A percentile compares a stretch with the other conserved stretches of the same genome.
Evolutionary conservation across 2,113 vertebrate genomes (phyloP).

Genomic region (Aphyosemion australe): DNA sequence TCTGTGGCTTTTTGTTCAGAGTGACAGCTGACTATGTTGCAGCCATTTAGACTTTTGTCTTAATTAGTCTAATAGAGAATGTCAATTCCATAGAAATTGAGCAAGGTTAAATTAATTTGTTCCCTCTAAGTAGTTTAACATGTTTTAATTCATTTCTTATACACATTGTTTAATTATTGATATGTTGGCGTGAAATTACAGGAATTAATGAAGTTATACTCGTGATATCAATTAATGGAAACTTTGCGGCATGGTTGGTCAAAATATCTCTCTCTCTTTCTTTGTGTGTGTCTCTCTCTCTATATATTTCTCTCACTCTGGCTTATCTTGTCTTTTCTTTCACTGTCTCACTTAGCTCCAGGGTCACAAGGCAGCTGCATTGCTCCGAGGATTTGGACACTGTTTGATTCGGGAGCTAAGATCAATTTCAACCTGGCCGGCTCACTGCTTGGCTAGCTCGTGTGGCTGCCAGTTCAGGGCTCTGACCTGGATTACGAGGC

Average conservation of each 20-base stretch:
- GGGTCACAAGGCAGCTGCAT: slow-evolving; percentile 62
- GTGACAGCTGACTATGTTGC: neutral
- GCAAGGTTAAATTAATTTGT: slow-evolving; percentile 1
- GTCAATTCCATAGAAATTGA: neutral
- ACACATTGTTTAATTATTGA: neutral
- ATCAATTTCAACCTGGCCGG: slow-evolving; percentile 72
- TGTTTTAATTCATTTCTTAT: neutral
- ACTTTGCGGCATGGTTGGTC: neutral
- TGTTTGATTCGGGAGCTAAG: slow-evolving; percentile 65
- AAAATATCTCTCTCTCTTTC: slow-evolving; percentile 7
- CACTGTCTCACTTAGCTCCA: slow-evolving; percentile 16
- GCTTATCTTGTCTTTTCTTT: slow-evolving; percentile 21
- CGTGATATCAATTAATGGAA: neutral
- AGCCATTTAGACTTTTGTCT: neutral
- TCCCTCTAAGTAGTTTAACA: slow-evolving; percentile 6
- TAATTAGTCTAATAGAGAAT: neutral
- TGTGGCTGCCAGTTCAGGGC: slow-evolving; percentile 60
- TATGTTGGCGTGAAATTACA: neutral
- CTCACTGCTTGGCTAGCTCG: slow-evolving; percentile 64
- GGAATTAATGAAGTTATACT: neutral
- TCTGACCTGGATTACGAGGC: slow-evolving; percentile 72
- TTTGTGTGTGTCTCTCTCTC: slow-evolving; percentile 16
- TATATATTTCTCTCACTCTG: slow-evolving; percentile 3
- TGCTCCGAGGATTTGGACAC: slow-evolving; percentile 66
- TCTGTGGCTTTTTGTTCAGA: slow-evolving; percentile 16